These are phyloP conservation scores for Peromyscus nudipes DNA, from an alignment of 2,797 vertebrate genomes.

Conservation along the genomic window DNA sequence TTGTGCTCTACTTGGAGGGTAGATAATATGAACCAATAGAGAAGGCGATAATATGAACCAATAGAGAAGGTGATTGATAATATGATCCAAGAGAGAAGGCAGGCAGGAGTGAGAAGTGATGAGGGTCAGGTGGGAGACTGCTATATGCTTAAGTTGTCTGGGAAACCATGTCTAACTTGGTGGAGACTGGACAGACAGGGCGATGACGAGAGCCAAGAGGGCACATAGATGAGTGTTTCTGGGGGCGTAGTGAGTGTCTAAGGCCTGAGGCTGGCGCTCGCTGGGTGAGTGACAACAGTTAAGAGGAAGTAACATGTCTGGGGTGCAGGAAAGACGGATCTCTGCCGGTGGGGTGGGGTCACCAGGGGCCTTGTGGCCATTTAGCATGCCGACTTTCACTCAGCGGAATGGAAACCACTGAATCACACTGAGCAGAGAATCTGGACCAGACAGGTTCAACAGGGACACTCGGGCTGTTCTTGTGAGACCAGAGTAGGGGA, in stretches of 20 bases:
- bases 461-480: not conserved
- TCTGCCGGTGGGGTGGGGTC: not conserved
- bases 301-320: not conserved
- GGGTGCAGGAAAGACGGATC: not conserved
- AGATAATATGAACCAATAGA: not conserved
- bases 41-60: not conserved
- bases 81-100: too few species aligned
- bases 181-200: not conserved
- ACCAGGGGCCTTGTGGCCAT: not conserved
- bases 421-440: not conserved
- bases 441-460: not conserved
- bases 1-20: not conserved
- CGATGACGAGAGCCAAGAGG: not conserved
- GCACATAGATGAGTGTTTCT: not conserved
- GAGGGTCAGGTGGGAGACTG: not conserved
- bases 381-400: not conserved
- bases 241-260: rapidly evolving
- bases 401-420: not conserved
- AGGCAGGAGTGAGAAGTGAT: not conserved
- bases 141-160: not conserved
- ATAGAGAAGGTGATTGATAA: too few species aligned
- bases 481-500: not conserved
- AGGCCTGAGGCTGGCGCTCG: not conserved
- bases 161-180: not conserved
- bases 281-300: not conserved